Percentiles rank a stretch among this genome's conserved stretches.
Evolutionary conservation across 53 echinoderm and acorn worm genomes (phyloP).

Genomic region (Patiria pectinifera): DNA sequence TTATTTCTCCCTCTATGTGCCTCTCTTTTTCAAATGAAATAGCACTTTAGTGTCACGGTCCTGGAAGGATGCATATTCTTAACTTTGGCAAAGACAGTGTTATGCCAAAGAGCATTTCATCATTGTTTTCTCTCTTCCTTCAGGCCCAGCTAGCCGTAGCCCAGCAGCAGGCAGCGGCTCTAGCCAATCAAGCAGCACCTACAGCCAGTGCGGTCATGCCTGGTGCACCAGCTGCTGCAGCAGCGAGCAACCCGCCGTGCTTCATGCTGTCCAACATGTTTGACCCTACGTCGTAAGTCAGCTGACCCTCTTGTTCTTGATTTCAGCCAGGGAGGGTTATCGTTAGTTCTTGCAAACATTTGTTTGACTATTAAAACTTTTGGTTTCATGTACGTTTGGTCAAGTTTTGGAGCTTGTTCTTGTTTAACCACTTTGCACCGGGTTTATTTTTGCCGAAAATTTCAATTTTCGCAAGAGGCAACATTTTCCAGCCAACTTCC

Average conservation of each 20-base stretch:
- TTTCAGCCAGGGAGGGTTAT: neutral
- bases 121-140: neutral
- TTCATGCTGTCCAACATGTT: constrained; percentile 99
- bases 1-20: too few species aligned
- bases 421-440: too few species aligned
- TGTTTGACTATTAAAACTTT: neutral
- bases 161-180: constrained; percentile 84
- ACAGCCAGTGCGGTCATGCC: constrained; percentile 32
- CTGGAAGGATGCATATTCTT: too few species aligned
- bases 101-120: too few species aligned
- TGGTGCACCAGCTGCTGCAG: constrained; percentile 51
- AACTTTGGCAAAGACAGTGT: too few species aligned
- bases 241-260: constrained; percentile 71
- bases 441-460: too few species aligned
- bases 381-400: too few species aligned
- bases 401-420: too few species aligned
- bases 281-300: constrained; percentile 92
- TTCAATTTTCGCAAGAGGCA: too few species aligned
- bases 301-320: neutral
- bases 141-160: constrained; percentile 94
- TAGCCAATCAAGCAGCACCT: constrained; percentile 67
- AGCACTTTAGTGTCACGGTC: too few species aligned
- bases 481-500: too few species aligned
- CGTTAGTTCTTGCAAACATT: neutral
- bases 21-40: too few species aligned